Evolutionary conservation across 2,888 invertebrate genomes (phyloP), one percentile per base, ranked within the genome.

Genomic region (Ischnura elegans): DNA sequence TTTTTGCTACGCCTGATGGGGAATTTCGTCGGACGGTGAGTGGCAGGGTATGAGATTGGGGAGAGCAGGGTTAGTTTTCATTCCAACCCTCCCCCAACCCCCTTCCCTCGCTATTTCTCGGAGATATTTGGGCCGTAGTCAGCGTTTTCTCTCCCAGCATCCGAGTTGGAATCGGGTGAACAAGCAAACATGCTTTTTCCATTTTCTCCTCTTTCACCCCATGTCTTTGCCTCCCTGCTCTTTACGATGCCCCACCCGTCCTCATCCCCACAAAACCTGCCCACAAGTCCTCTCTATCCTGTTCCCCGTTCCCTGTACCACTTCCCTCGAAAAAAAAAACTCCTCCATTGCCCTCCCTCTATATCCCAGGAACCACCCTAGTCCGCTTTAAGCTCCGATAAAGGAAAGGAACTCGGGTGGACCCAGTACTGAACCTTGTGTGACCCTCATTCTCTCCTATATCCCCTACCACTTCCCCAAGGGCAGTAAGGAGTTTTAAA

Each of bases 181-280:
- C 76, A 76, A 76, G 76, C 76, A 36, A 36, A 76, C 76, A 76
- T 36, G 76, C 76, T 76, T 76, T 76, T 76, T 36, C 76, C 76
- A 76, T 76, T 76, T 76, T 76, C 29, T 36, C 76, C 36, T 76
- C 76, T 29, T 29, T 25, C 47, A 2, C 36, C 87, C 36, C 36
- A 21, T 47, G 8, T 25, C 51, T 16, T 46, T 46, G 43, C 46
- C n/a, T 47, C 87, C 47, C 36, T 51, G n/a, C 87, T 87, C 87
- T 47, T n/a, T 51, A 51, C 51, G 87, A 87, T 51, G 51, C 51
- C 45, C 51, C 51, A 19, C 19, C 47, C 47, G 87, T 51, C 51
- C 19, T n/a, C 25, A 76, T 76, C 6, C 76, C 76, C 76, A 36
- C 36, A 36, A 76, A 29, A 46, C n/a, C 86, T 85, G 42, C n/a